Evolutionary conservation across 2,888 invertebrate species (phyloP).

Genomic region (Amphipoea oculea): DNA sequence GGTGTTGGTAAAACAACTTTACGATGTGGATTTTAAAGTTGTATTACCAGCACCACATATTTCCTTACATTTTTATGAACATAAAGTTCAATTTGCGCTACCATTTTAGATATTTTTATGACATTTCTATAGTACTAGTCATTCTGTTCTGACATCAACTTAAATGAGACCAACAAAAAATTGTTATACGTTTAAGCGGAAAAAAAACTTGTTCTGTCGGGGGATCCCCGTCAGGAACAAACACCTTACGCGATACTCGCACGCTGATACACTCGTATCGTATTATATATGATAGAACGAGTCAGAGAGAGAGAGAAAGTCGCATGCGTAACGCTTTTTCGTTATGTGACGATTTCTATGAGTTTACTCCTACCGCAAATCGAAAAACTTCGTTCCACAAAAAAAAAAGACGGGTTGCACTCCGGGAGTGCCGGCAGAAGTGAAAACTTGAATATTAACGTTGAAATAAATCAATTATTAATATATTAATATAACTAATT

Average conservation of each 20-base stretch:
- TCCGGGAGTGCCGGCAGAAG: too few species aligned
- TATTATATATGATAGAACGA: neutral
- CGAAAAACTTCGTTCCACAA: neutral
- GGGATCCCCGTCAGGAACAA: neutral
- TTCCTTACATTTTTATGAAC: too few species aligned
- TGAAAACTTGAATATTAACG: too few species aligned
- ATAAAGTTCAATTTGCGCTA: neutral
- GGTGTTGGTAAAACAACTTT: neutral
- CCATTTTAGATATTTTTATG: neutral
- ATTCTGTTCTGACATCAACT: neutral
- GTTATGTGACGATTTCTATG: neutral
- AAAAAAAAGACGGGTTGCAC: too few species aligned
- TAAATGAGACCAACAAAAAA: neutral
- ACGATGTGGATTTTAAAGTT: too few species aligned
- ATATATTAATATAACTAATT: too few species aligned
- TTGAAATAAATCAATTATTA: too few species aligned
- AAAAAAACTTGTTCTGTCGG: neutral
- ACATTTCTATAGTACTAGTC: neutral
- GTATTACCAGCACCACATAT: too few species aligned
- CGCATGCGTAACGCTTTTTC: neutral
- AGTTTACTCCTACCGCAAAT: too few species aligned
- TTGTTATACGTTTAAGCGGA: neutral
- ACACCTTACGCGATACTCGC: neutral
- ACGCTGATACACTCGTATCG: neutral
- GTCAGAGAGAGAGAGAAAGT: neutral